These are phyloP conservation scores for Euura saliciscinereae DNA, from an alignment of 1,140 invertebrate genomes.

Conservation along the genomic window DNA sequence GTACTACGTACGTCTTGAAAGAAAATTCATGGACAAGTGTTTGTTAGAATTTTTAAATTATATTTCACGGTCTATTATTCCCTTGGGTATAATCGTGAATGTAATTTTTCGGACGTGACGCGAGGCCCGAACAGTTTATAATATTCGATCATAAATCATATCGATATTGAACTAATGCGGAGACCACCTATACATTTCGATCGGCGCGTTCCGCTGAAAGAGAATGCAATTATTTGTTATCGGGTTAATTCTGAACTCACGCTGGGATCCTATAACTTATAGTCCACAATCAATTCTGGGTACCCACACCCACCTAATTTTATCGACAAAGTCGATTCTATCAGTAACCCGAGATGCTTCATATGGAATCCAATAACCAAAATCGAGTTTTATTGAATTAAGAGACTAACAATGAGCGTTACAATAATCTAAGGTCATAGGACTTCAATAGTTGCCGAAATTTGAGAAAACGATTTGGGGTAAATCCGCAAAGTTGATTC, in stretches of 20 bases:
- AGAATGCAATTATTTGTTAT: not conserved
- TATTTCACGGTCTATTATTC: not conserved
- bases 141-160: not conserved
- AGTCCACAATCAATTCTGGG: not conserved
- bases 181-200: not conserved
- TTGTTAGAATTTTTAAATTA: not conserved
- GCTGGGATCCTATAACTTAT: not conserved
- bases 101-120: not conserved
- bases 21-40: not conserved
- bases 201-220: no score
- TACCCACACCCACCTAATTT: not conserved
- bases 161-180: not conserved
- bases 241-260: not conserved
- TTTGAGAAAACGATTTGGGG: no score
- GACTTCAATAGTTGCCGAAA: no score
- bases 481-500: no score
- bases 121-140: not conserved
- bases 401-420: no score
- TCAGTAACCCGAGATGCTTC: not conserved
- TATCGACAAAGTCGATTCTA: not conserved
- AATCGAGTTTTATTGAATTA: no score
- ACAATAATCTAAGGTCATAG: no score
- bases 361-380: no score
- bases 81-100: not conserved
- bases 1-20: not conserved